Conservation (phyloP, 2,113 vertebrate genomes). For the Erpornis zantholeuca region DNA sequence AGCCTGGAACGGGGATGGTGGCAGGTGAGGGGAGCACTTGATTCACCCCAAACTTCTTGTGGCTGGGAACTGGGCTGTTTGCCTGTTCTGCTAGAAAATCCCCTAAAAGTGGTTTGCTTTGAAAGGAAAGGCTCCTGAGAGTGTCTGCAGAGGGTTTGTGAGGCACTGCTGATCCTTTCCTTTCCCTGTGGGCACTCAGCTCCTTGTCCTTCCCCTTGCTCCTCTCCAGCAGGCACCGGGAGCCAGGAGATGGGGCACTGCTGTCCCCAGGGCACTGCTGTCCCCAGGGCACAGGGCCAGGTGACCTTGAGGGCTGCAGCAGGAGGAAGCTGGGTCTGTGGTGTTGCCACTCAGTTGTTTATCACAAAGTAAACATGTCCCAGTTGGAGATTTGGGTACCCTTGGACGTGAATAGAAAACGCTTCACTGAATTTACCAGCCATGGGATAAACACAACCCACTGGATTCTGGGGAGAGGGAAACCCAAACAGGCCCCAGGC, state of each 20-base stretch:
- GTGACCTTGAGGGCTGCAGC: neutral
- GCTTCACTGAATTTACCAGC: neutral
- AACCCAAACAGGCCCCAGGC: neutral
- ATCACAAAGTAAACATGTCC: neutral
- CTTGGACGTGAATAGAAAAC: neutral
- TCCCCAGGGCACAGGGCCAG: neutral
- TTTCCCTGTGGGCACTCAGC: neutral
- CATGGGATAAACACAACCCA: neutral
- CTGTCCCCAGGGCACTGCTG: neutral
- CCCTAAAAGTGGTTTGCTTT: neutral
- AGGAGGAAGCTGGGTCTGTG: neutral
- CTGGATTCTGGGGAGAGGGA: neutral
- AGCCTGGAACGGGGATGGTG: neutral
- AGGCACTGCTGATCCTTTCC: neutral
- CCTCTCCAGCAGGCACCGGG: neutral
- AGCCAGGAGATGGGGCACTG: neutral
- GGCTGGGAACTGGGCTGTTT: neutral
- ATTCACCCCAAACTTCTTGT: neutral
- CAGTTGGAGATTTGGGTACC: neutral
- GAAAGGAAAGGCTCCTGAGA: neutral
- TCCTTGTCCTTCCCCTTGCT: neutral
- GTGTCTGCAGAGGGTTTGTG: neutral
- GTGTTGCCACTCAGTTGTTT: neutral
- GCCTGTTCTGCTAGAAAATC: neutral
- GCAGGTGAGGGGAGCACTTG: fast-evolving